Conservation (phyloP, 2,888 invertebrate genomes). For the Leuctra nigra region DNA sequence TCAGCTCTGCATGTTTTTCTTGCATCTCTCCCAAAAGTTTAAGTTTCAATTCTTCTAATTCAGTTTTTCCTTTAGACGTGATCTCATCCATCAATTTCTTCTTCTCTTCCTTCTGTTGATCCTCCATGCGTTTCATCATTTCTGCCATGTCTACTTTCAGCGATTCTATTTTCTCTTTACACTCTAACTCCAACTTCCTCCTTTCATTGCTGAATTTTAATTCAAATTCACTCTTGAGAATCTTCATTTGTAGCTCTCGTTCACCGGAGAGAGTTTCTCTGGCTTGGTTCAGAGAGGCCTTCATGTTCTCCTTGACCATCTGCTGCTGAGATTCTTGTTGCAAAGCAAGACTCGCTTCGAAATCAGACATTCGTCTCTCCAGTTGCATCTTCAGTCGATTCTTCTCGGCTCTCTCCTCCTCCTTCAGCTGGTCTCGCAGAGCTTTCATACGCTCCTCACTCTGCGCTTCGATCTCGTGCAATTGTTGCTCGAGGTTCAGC, state of each 20-base stretch:
- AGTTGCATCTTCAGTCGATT: constrained; percentile 1
- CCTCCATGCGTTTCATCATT: constrained; percentile 37
- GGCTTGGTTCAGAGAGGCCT: constrained; percentile 14
- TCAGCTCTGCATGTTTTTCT: constrained; percentile 13
- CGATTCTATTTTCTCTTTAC: constrained; percentile 42
- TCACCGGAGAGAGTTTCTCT: constrained; percentile 15
- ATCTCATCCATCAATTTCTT: constrained; percentile 41
- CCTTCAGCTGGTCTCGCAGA: constrained; percentile 26
- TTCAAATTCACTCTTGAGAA: constrained; percentile 28
- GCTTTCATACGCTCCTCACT: constrained; percentile 43
- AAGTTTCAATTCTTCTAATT: constrained; percentile 24
- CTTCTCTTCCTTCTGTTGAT: constrained; percentile 44
- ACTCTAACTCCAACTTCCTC: constrained; percentile 42
- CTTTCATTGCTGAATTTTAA: constrained; percentile 43
- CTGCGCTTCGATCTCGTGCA: constrained; percentile 44
- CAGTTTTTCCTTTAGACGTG: background rate
- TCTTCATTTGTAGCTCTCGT: constrained; percentile 8
- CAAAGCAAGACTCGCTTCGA: constrained; percentile 15
- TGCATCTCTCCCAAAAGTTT: constrained; percentile 22
- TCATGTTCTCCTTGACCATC: constrained; percentile 18
- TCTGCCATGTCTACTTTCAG: constrained; percentile 39
- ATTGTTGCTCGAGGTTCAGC: constrained; percentile 49
- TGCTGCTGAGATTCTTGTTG: constrained; percentile 21
- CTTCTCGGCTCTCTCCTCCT: constrained; percentile 17
- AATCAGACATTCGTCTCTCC: constrained; percentile 16